Conservation (phyloP, 1,140 invertebrate genomes). For the Lanistes nyassanus region DNA sequence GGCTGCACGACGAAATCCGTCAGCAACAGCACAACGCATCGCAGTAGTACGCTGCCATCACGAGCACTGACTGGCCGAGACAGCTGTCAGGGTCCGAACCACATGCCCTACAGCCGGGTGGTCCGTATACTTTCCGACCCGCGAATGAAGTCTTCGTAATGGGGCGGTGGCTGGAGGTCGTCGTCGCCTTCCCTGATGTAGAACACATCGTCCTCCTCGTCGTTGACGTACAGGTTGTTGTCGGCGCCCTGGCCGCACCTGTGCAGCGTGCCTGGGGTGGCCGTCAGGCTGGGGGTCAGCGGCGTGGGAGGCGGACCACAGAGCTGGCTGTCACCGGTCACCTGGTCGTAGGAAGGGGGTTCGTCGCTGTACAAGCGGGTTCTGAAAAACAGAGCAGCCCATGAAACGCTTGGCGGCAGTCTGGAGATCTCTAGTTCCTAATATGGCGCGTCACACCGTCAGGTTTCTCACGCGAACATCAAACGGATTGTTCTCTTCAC, state of each 20-base stretch:
- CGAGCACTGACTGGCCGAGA: no score
- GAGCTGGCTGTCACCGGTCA: constrained; percentile 38
- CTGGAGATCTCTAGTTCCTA: no score
- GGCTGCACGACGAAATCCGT: background rate
- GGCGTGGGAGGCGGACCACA: constrained; percentile 9
- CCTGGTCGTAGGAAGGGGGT: constrained; percentile 40
- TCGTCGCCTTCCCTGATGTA: constrained; percentile 2
- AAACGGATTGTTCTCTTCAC: no score
- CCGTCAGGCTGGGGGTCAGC: background rate
- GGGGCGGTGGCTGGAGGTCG: constrained; percentile 24
- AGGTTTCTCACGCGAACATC: no score
- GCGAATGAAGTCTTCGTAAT: constrained; percentile 36
- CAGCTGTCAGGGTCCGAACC: background rate
- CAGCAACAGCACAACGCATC: background rate
- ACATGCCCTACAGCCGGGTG: constrained; percentile 16
- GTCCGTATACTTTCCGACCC: constrained; percentile 21
- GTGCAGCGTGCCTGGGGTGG: background rate
- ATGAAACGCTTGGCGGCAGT: no score
- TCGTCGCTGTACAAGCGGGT: constrained; percentile 36
- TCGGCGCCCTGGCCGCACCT: no score
- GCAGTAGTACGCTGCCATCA: background rate
- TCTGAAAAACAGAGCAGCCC: constrained; percentile 13
- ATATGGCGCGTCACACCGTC: no score
- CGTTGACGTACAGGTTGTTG: constrained; percentile 2
- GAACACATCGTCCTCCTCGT: constrained; percentile 15